Evolutionary conservation across 2,888 invertebrate species (phyloP).

Genomic region (Lasioglossum morio): DNA sequence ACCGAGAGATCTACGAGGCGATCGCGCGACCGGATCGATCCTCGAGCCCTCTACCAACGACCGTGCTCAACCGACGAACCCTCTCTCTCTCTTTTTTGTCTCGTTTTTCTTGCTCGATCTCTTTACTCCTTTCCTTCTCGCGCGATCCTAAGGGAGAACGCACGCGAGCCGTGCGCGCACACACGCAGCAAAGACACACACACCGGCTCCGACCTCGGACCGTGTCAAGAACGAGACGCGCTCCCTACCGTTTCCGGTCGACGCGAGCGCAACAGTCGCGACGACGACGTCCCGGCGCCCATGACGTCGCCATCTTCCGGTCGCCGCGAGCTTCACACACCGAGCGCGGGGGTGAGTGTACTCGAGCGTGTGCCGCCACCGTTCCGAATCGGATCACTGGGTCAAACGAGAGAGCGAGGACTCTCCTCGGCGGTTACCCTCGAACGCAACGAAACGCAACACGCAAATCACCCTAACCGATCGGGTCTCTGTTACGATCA

Average conservation of each 20-base stretch:
- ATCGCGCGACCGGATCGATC: neutral
- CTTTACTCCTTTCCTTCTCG: neutral
- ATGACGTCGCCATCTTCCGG: slow-evolving; percentile 69
- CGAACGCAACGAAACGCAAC: neutral
- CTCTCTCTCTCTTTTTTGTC: neutral
- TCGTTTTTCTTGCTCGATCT: neutral
- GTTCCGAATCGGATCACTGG: slow-evolving; percentile 70
- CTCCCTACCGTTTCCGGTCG: neutral
- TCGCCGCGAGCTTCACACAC: slow-evolving; percentile 30
- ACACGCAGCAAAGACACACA: neutral
- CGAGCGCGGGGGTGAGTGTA: slow-evolving; percentile 22
- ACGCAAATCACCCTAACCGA: neutral
- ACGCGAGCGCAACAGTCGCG: slow-evolving; percentile 39
- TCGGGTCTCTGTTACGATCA: neutral
- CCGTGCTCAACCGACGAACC: neutral
- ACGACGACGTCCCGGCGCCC: slow-evolving; percentile 51
- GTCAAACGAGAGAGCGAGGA: slow-evolving; percentile 62
- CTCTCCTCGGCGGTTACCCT: slow-evolving; percentile 13
- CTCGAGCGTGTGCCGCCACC: slow-evolving; percentile 47
- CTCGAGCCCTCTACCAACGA: neutral
- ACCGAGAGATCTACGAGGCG: neutral
- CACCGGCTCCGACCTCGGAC: neutral
- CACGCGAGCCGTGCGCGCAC: neutral
- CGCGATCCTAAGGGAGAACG: neutral
- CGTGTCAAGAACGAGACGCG: neutral